phyloP scores from a whole-genome alignment of 2,888 invertebrate species.

The Nomada ruficornis region DNA sequence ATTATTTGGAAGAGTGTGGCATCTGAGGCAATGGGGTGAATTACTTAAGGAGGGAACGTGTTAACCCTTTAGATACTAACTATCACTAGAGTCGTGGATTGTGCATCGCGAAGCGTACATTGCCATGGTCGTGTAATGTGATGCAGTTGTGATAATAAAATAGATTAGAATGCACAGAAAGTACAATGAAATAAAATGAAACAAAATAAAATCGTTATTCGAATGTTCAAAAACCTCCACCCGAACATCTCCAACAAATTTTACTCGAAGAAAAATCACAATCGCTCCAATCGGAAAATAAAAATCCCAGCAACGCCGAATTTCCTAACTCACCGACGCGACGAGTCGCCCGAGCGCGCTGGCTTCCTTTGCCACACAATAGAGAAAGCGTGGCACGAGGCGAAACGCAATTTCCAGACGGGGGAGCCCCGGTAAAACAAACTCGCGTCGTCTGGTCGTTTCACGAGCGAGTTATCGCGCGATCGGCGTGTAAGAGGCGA shows the following conservation, averaged over 20 bases:
- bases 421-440: constrained; percentile 47
- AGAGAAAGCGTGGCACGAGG: constrained; percentile 2
- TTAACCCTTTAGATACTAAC: too few species aligned
- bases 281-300: too few species aligned
- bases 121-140: too few species aligned
- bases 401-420: constrained; percentile 55
- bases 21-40: constrained; percentile 30
- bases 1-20: constrained; percentile 59
- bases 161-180: too few species aligned
- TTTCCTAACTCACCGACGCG: background rate
- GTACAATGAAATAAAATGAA: too few species aligned
- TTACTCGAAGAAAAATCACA: too few species aligned
- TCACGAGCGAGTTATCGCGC: constrained; percentile 70
- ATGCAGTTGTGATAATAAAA: too few species aligned
- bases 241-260: too few species aligned
- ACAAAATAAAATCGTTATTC: too few species aligned
- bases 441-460: constrained; percentile 60
- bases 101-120: too few species aligned
- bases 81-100: too few species aligned
- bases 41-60: constrained; percentile 15
- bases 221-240: too few species aligned
- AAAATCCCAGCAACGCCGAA: background rate
- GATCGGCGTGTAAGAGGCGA: constrained; percentile 67
- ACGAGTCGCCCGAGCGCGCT: background rate
- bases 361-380: background rate